Conservation (phyloP, 2,113 vertebrate genomes). For the Rousettus leschenaultii region DNA sequence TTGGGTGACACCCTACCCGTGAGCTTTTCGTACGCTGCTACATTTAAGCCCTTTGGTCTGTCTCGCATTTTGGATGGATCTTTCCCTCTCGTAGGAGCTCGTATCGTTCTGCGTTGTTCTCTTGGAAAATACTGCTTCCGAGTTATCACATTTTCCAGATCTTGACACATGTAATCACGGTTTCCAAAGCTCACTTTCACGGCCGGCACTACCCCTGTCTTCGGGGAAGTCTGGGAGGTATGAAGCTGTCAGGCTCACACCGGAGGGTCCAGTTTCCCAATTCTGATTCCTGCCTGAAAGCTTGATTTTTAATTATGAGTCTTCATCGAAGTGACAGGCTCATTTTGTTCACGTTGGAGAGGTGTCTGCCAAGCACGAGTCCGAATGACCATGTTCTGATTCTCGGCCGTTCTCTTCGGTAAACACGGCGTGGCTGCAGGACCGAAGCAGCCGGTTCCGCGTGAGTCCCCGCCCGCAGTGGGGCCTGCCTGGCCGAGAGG, state of each 20-base stretch:
- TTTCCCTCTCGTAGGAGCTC: not conserved
- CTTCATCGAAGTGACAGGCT: not conserved
- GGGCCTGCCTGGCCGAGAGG: not conserved
- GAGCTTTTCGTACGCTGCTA: accelerated
- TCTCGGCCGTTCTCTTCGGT: not conserved
- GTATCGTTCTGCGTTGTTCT: accelerated
- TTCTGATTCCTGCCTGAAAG: not conserved
- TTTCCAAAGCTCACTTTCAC: accelerated
- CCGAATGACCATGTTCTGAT: not conserved
- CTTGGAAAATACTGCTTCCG: not conserved
- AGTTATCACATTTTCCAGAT: not conserved
- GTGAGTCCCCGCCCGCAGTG: accelerated
- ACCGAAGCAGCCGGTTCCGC: accelerated
- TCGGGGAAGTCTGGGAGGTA: not conserved
- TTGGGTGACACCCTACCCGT: not conserved
- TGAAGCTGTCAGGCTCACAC: not conserved
- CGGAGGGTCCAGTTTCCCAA: not conserved
- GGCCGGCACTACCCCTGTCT: accelerated
- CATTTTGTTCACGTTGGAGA: not conserved
- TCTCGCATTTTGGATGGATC: not conserved
- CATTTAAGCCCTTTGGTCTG: not conserved
- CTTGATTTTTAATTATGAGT: not conserved
- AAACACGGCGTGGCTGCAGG: not conserved
- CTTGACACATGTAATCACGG: accelerated
- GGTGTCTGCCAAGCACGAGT: not conserved